A percentile compares a stretch with the other conserved stretches of the same genome.
Conservation (phyloP, 1,140 invertebrate genomes). For the Dysdera silvatica region DNA sequence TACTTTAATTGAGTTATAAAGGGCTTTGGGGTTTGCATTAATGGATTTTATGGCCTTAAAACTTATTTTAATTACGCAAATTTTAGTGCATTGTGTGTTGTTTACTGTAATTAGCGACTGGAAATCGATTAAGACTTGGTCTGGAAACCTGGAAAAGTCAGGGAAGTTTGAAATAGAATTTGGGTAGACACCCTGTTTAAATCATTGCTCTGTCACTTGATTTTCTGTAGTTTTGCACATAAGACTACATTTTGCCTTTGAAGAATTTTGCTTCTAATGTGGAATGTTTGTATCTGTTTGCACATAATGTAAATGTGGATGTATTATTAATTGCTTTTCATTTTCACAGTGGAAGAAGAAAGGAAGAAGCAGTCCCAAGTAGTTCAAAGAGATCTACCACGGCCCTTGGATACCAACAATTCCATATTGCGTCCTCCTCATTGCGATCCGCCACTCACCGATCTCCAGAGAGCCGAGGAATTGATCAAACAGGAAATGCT, state of each 20-base stretch:
- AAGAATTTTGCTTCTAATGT: background rate
- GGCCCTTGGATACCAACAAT: conserved; percentile 77
- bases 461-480: conserved; percentile 89
- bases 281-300: background rate
- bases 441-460: conserved; percentile 62
- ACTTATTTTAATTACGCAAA: too few species aligned
- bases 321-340: background rate
- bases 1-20: too few species aligned
- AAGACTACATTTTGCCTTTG: background rate
- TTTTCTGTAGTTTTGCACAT: too few species aligned
- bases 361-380: conserved; percentile 73
- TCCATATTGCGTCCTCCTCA: conserved; percentile 64
- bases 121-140: too few species aligned
- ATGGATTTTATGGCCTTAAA: too few species aligned
- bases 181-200: too few species aligned
- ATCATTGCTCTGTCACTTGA: too few species aligned
- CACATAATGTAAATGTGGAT: background rate
- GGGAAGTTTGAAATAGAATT: too few species aligned
- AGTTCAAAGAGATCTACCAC: conserved; percentile 78
- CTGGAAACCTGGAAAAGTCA: too few species aligned
- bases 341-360: conserved; percentile 52
- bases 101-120: too few species aligned
- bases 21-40: too few species aligned
- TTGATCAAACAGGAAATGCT: conserved; percentile 96
- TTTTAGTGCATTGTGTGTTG: too few species aligned